Base-by-base conservation (phyloP, 2,113 vertebrate genomes). In the Dryoscopus gambensis region DNA sequence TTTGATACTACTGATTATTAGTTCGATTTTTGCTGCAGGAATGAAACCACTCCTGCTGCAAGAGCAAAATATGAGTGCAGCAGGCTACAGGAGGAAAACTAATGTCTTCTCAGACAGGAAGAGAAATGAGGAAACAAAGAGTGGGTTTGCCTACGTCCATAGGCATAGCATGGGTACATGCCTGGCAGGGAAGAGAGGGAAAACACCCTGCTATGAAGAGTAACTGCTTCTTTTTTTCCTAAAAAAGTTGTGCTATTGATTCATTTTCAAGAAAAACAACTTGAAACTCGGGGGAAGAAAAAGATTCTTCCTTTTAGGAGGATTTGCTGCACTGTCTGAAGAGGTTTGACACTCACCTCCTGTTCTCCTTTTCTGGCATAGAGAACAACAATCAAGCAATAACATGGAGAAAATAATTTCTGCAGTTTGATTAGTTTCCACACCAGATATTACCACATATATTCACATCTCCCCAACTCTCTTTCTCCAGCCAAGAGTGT, bases 401-500 rank as follows among this genome's bases (percentile, higher is more conserved):
- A 96, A 77, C 44, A 64, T 14, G 78, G 30, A 65, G 67, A 94
- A 97, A 85, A 94, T 89, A 68, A 95, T 90, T 49, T 46, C 77
- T 80, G 82, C 35, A 30, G 74, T 85, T 83, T 96, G 91, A 95
- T 96, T 96, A 85, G 81, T 87, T 91, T 87, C 63, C 42, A 74
- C 67, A 90, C 78, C 94, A 95, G 93, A 96, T 96, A 94, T 89
- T 97, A 93, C 84, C 91, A 93, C 84, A 87, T 77, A 87, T 31
- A 94, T 90, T 93, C 91, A 74, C 59, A 90, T 87, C 53, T 95
- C 91, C 84, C 67, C 55, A 84, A 25, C 62, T 79, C 81, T 68
- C 35, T 68, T 74, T 87, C 77, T 94, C 50, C 67, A 91, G 89
- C 87, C 89, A 93, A 96, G 70, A 80, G 27, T 44, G 55, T 82